Percentiles rank a stretch among this genome's conserved stretches.
These are phyloP conservation scores for Bolborhynchus lineola DNA, from an alignment of 2,113 vertebrate genomes.

Conservation along the genomic window DNA sequence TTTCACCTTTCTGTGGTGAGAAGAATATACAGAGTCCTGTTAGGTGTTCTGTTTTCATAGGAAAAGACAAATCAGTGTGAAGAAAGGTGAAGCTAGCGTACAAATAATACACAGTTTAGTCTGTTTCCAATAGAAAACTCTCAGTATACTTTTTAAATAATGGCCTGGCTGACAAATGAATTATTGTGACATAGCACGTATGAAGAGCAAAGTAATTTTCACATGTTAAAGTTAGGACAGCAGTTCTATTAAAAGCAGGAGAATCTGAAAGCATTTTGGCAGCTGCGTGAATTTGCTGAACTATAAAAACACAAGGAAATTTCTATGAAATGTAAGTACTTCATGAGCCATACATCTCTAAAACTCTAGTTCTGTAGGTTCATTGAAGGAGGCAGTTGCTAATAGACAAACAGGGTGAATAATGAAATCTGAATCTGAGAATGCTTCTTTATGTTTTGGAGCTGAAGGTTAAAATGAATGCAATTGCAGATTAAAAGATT, in stretches of 20 bases:
- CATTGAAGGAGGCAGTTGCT: not conserved
- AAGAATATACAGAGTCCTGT: not conserved
- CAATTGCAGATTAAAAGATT: not conserved
- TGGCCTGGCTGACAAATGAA: not conserved
- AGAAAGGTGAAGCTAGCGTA: not conserved
- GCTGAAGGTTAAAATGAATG: not conserved
- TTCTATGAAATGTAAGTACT: not conserved
- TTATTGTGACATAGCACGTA: not conserved
- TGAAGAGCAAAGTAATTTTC: not conserved
- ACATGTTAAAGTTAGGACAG: not conserved
- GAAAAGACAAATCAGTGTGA: not conserved
- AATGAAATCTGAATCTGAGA: not conserved
- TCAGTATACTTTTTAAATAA: not conserved
- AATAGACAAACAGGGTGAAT: not conserved
- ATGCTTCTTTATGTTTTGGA: not conserved
- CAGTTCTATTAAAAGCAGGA: not conserved
- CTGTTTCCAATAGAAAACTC: not conserved
- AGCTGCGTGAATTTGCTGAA: not conserved
- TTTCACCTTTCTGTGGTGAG: not conserved
- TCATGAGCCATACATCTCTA: not conserved
- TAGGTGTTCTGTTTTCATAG: not conserved
- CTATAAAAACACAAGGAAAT: not conserved
- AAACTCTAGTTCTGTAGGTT: not conserved
- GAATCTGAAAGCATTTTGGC: not conserved
- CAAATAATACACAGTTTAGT: not conserved